Evolutionary conservation across 37 sponge, comb jelly and placozoan species (phyloP), one percentile per base, ranked within the genome.

Genomic region (Ephydatia muelleri): DNA sequence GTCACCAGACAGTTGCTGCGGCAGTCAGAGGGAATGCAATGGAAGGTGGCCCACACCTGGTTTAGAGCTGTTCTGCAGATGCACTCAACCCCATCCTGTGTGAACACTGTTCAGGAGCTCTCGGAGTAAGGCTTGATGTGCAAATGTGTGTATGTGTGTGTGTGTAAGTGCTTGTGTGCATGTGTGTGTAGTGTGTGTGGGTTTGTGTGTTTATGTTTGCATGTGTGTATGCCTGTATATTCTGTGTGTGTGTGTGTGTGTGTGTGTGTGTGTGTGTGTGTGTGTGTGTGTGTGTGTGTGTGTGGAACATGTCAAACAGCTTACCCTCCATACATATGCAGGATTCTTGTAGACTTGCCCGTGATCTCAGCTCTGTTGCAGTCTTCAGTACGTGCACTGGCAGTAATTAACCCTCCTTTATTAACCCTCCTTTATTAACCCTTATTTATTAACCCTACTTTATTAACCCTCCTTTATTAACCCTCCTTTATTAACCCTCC

Each of bases 31-130:
- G 74, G 22, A 14, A 38, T 81, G 37, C 87, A 86, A 73, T 40
- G 71, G 72, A 77, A 32, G 31, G 73, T 75, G 64, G 49, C 83
- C 29, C 88, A 88, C 66, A 78, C 71, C 26, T 88, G 88, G 88
- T 5, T 88, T 25, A 64, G 88, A 26, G 79, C 74, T 32, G 57
- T 68, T 2, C n/a, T 72, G 19, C 73, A 86, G 72, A 82, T 82
- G 83, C 75, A 86, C 75, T 26, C 38, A 64, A 80, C 87, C 11
- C 80, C 87, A 0, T 75, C 80, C 9, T 40, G 57, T n/a, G 35
- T 22, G 27, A 39, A 76, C 23, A 34, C 65, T 0, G 85, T 84
- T 29, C 31, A 67, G 70, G 27, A 13, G 13, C 78, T 84, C 1
- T 68, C 85, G 27, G 31, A 33, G 83, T 82, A n/a, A 82, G 73